phyloP scores from a whole-genome alignment of 2,888 invertebrate species.

The Drosophila incognita region DNA sequence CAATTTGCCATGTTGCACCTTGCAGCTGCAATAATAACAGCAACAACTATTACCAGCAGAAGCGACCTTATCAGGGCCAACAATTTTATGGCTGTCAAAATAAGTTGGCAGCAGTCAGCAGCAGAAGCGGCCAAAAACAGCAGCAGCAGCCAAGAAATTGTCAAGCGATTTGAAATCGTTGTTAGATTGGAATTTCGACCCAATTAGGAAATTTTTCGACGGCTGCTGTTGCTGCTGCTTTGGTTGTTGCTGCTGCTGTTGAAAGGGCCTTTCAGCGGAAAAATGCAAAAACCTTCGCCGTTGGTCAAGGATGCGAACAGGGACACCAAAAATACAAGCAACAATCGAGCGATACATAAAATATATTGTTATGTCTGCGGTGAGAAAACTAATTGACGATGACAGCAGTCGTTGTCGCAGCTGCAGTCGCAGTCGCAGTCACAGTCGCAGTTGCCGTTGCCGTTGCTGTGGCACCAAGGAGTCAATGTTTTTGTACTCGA shows the following conservation, averaged over 20 bases:
- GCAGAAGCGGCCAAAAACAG: conserved; percentile 2
- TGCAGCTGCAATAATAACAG: conserved; percentile 27
- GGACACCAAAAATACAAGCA: conserved; percentile 32
- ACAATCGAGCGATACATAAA: conserved; percentile 64
- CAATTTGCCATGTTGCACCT: conserved; percentile 24
- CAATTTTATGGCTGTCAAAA: conserved; percentile 54
- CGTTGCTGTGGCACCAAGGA: conserved; percentile 29
- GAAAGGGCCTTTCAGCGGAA: conserved; percentile 54
- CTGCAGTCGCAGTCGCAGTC: not conserved
- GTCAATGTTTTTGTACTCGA: conserved; percentile 44
- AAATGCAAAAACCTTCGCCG: conserved; percentile 56
- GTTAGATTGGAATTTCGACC: conserved; percentile 83
- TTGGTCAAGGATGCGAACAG: conserved; percentile 52
- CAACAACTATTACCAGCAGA: conserved; percentile 1
- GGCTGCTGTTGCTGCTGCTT: conserved; percentile 32
- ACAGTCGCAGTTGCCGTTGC: not conserved
- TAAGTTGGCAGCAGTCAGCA: conserved; percentile 41
- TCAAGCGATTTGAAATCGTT: conserved; percentile 68
- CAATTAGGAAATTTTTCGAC: conserved; percentile 79
- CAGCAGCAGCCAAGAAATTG: conserved; percentile 52
- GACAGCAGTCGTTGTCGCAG: conserved; percentile 53
- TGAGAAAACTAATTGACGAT: conserved; percentile 79
- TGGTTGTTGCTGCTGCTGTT: conserved; percentile 28
- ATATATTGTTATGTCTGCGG: conserved; percentile 79
- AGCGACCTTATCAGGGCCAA: conserved; percentile 45